Evolutionary conservation across 2,113 vertebrate species (phyloP), one percentile per base, ranked within the genome.

Genomic region (Muntiacus reevesi): DNA sequence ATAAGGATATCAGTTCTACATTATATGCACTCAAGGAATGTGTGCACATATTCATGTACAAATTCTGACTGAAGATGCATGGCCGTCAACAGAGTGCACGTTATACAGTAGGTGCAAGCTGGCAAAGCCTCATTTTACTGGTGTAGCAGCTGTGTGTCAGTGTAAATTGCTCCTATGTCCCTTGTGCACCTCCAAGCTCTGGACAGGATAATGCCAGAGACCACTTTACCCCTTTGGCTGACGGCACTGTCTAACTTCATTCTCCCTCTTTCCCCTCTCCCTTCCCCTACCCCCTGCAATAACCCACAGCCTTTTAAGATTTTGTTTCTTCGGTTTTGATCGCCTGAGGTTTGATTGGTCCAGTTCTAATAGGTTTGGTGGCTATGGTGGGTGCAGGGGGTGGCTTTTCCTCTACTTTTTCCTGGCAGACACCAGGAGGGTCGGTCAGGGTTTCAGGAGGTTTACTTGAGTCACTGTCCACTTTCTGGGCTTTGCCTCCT

Each of bases 301-400:
- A 94, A 97, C 86, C 47, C 89, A 93, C 89, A 76, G 97, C 95
- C 96, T 98, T 98, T 97, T 99, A 99, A 59, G 99, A 99, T 99
- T 99, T 99, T 98, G 99, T 99, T 98, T 99, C 99, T 98, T 99
- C 99, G 0, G 99, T 99, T 99, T 99, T 99, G 98, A 99, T 99
- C 91, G 99, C 99, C 99, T 99, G 99, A 96, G 99, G 99, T 98
- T 99, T 99, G 97, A 99, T 99, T 98, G 99, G 99, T 99, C 99
- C 99, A 98, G 99, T 99, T 98, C 99, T 99, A 96, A 99, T 99
- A 96, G 99, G 99, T 98, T 99, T 99, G 62, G 99, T 97, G 15
- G 99, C 85, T 6, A 99, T 93, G 89, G 99, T 94, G 7, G 99
- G 98, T 0, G 98, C 89, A 9, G 98, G 98, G 82, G 98, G n/a